Conservation (phyloP, 2,888 invertebrate species). For the Drosophila acutilabella region DNA sequence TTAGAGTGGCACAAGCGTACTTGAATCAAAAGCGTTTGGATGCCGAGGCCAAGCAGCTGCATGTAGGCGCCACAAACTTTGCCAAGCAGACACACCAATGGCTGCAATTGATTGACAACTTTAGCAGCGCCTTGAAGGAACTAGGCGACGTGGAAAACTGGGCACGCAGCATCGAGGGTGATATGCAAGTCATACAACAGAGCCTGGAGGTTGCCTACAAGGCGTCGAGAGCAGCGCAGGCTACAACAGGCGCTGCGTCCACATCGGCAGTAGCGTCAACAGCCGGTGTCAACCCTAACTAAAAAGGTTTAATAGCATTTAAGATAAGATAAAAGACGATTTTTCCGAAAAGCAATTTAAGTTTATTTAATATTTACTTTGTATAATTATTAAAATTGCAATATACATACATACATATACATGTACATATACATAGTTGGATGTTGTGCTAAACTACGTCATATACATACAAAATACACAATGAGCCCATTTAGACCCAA, state of each 20-base stretch:
- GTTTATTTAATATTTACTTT: slow-evolving; percentile 30
- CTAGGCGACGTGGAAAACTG: slow-evolving; percentile 99
- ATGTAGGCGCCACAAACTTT: slow-evolving; percentile 96
- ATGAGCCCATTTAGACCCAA: no score
- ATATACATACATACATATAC: not conserved
- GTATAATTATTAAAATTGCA: slow-evolving; percentile 16
- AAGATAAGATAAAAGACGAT: no score
- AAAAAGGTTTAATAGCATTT: not conserved
- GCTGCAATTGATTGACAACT: slow-evolving; percentile 95
- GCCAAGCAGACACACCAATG: slow-evolving; percentile 98
- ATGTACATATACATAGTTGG: slow-evolving; percentile 2
- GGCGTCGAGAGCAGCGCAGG: slow-evolving; percentile 86
- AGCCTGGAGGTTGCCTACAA: slow-evolving; percentile 97
- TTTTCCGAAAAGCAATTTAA: slow-evolving; percentile 18
- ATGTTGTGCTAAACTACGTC: slow-evolving; percentile 6
- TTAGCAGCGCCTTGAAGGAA: slow-evolving; percentile 95
- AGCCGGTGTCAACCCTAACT: slow-evolving; percentile 19
- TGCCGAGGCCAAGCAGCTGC: slow-evolving; percentile 97
- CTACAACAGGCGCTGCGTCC: slow-evolving; percentile 38
- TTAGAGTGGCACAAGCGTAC: slow-evolving; percentile 97
- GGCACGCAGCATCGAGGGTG: slow-evolving; percentile 98
- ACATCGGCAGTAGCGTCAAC: slow-evolving; percentile 11
- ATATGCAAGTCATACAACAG: slow-evolving; percentile 96
- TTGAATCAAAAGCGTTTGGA: slow-evolving; percentile 98
- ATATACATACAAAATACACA: slow-evolving; percentile 16